Conservation (phyloP, 2,113 vertebrate genomes). For the Ranitomeya imitator region DNA sequence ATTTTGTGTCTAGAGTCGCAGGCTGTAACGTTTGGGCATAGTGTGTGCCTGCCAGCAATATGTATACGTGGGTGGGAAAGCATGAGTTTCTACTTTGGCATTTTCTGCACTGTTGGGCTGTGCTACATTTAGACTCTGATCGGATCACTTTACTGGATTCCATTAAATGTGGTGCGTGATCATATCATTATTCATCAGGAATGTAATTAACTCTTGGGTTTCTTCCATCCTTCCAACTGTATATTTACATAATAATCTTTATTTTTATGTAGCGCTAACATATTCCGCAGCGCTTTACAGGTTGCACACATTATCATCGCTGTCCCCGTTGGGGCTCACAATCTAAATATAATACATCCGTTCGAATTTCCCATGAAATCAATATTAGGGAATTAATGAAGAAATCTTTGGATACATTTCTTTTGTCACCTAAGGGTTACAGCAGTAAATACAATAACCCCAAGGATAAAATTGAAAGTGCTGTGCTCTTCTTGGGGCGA, state of each 20-base stretch:
- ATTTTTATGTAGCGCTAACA: no score
- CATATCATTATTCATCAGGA: slow-evolving; percentile 13
- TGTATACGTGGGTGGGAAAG: slow-evolving; percentile 43
- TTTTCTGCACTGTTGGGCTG: slow-evolving; percentile 36
- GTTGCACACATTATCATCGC: no score
- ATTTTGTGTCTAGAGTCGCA: slow-evolving; percentile 37
- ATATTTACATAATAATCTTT: not conserved
- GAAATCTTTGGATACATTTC: not conserved
- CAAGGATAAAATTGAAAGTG: not conserved
- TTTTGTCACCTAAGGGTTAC: not conserved
- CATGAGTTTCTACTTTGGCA: slow-evolving; percentile 35
- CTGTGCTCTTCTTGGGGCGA: not conserved
- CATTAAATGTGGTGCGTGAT: slow-evolving; percentile 26
- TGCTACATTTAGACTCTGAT: slow-evolving; percentile 48
- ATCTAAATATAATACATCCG: no score
- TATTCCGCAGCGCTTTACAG: no score
- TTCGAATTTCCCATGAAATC: not conserved
- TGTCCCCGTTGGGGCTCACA: no score
- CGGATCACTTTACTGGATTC: slow-evolving; percentile 44
- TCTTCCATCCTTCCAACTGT: not conserved
- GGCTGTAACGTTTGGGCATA: slow-evolving; percentile 32
- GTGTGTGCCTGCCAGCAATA: slow-evolving; percentile 34
- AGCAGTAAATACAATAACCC: no score
- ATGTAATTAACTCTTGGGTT: not conserved
- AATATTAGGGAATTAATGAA: not conserved